A percentile compares a stretch with the other conserved stretches of the same genome.
phyloP scores from a whole-genome alignment of 2,888 invertebrate species.

The Altica lythri region DNA sequence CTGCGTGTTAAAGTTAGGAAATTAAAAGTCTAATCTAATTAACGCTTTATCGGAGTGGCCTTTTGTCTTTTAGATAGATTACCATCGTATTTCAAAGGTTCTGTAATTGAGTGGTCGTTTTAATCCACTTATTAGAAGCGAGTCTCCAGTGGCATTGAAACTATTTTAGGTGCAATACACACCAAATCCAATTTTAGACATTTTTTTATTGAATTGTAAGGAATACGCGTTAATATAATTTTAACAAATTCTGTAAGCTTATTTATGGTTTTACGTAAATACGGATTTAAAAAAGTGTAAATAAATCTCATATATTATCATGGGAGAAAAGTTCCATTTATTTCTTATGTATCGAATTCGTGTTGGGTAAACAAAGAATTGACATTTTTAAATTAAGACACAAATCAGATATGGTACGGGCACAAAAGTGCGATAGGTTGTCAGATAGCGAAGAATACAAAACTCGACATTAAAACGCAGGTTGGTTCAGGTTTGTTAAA shows the following conservation, averaged over 20 bases:
- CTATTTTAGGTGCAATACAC: slow-evolving; percentile 20
- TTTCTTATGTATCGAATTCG: slow-evolving; percentile 10
- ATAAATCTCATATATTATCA: neutral
- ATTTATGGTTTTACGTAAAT: too few species aligned
- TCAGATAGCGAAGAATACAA: slow-evolving; percentile 36
- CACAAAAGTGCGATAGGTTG: slow-evolving; percentile 50
- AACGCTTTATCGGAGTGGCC: slow-evolving; percentile 51
- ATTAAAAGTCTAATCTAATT: slow-evolving; percentile 52
- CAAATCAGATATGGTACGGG: slow-evolving; percentile 48
- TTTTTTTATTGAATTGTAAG: too few species aligned
- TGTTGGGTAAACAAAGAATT: slow-evolving; percentile 37
- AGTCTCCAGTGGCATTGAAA: slow-evolving; percentile 15
- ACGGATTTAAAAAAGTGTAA: too few species aligned
- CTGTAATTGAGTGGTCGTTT: slow-evolving; percentile 45
- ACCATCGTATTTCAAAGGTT: slow-evolving; percentile 43
- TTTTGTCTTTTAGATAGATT: slow-evolving; percentile 45
- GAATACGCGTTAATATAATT: too few species aligned
- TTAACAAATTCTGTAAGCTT: too few species aligned
- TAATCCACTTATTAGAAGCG: slow-evolving; percentile 31
- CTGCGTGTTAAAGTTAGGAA: slow-evolving; percentile 35
- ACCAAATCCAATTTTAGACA: too few species aligned
- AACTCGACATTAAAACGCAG: neutral
- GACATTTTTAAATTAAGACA: slow-evolving; percentile 53
- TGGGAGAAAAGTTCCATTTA: slow-evolving; percentile 6
- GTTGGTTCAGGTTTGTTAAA: too few species aligned